These are phyloP conservation scores for Cacajao melanocephalus DNA, from an alignment of 2,797 vertebrate genomes.

Conservation along the genomic window DNA sequence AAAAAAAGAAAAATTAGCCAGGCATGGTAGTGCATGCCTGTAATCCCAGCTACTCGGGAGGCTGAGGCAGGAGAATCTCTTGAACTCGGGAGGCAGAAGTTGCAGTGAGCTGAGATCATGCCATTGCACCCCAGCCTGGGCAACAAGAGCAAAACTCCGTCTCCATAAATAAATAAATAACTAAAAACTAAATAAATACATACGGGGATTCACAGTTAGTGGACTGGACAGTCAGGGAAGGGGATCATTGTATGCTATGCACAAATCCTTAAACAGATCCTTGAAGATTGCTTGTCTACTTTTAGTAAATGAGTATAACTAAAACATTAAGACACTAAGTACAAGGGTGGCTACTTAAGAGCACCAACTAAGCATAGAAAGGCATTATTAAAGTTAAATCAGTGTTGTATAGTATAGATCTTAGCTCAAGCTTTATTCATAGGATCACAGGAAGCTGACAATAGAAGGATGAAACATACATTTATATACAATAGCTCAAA, in stretches of 20 bases:
- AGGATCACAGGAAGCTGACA: neutral
- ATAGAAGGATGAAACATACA: neutral
- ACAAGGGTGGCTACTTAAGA: neutral
- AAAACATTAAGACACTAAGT: neutral
- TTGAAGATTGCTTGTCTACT: neutral
- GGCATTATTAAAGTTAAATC: neutral
- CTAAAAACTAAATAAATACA: neutral
- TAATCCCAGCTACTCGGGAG: no score
- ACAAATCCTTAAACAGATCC: neutral
- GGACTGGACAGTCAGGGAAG: neutral
- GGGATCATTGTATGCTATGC: neutral
- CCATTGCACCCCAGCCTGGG: no score
- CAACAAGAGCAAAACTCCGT: no score
- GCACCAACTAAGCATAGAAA: neutral
- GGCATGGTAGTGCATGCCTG: no score
- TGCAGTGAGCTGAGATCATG: no score
- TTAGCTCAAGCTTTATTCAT: neutral
- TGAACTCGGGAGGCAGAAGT: no score
- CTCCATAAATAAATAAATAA: no score
- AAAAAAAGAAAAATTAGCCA: no score
- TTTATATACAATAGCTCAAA: neutral
- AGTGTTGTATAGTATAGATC: neutral
- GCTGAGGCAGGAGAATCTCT: no score
- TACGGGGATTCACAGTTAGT: neutral
- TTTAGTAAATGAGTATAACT: slow-evolving; percentile 26